Evolutionary conservation across 2,113 vertebrate species (phyloP).

Genomic region (Neolamprologus cancellatus): DNA sequence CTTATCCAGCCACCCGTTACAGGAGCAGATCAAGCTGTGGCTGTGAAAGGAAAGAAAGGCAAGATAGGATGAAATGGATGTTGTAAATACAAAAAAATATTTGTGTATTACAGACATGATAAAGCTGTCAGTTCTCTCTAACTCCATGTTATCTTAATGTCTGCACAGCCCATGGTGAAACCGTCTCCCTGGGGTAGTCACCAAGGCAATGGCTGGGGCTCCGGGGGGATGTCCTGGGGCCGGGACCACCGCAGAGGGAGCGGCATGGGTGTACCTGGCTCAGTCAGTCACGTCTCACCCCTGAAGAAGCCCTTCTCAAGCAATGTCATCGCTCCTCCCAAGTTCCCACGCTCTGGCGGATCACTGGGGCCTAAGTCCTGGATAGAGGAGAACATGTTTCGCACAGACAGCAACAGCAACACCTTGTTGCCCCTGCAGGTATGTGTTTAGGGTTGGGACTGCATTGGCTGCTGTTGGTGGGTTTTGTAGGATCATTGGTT

Average conservation of each 20-base stretch:
- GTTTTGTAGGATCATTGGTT: neutral
- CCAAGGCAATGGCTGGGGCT: conserved; percentile 91
- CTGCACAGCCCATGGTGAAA: conserved; percentile 87
- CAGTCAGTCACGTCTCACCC: conserved; percentile 89
- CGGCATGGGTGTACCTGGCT: conserved; percentile 85
- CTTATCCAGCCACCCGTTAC: conserved; percentile 57
- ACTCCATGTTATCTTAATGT: neutral
- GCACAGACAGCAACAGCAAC: conserved; percentile 97
- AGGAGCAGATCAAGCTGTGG: conserved; percentile 36
- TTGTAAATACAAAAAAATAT: neutral
- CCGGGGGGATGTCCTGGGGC: conserved; percentile 91
- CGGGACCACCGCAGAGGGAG: conserved; percentile 89
- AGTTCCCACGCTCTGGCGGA: conserved; percentile 88
- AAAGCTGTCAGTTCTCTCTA: neutral
- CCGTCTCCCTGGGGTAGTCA: conserved; percentile 92
- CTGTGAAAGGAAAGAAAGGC: neutral
- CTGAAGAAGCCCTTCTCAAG: conserved; percentile 96
- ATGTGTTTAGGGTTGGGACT: conserved; percentile 18
- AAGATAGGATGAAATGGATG: neutral
- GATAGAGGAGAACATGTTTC: conserved; percentile 95
- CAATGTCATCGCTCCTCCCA: conserved; percentile 95
- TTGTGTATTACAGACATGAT: neutral
- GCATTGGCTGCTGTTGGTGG: neutral
- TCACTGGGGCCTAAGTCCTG: conserved; percentile 91
- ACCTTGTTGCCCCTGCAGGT: conserved; percentile 94